A percentile compares a stretch with the other conserved stretches of the same genome.
These are phyloP conservation scores for Euphonia xanthogaster DNA, from an alignment of 2,797 vertebrate genomes.

Conservation along the genomic window DNA sequence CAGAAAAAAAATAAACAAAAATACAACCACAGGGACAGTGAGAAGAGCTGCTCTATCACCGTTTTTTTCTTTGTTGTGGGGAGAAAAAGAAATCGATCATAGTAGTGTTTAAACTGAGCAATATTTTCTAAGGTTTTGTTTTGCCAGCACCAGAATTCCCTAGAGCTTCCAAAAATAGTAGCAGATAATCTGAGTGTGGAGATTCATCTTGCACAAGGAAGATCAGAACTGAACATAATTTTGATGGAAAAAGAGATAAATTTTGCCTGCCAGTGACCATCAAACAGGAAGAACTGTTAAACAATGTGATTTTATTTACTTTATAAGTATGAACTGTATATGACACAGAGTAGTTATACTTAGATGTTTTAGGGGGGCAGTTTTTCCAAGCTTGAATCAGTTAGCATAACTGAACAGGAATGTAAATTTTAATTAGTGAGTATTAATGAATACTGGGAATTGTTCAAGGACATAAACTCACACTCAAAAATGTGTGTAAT, in stretches of 20 bases:
- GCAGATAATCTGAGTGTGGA: not conserved
- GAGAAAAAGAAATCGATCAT: not conserved
- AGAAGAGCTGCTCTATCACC: not conserved
- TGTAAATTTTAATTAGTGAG: constrained; percentile 21
- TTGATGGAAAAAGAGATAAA: not conserved
- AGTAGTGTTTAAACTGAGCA: not conserved
- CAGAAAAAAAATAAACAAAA: not conserved
- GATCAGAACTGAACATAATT: not conserved
- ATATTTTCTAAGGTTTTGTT: not conserved
- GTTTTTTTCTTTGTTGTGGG: not conserved
- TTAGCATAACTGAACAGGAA: not conserved
- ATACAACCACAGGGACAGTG: too few relatives aligned
- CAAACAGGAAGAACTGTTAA: not conserved
- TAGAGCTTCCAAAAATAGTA: not conserved
- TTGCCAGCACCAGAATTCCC: not conserved
- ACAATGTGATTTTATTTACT: not conserved
- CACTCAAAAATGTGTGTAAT: not conserved
- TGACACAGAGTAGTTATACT: not conserved
- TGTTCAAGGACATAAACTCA: not conserved
- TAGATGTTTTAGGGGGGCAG: not conserved
- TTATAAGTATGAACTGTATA: not conserved
- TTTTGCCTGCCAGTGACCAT: not conserved
- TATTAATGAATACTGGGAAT: constrained; percentile 13
- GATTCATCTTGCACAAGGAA: not conserved
- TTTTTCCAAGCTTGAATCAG: not conserved